A percentile compares a stretch with the other conserved stretches of the same genome.
phyloP scores from a whole-genome alignment of 2,888 invertebrate genomes.

The Caprella mutica region DNA sequence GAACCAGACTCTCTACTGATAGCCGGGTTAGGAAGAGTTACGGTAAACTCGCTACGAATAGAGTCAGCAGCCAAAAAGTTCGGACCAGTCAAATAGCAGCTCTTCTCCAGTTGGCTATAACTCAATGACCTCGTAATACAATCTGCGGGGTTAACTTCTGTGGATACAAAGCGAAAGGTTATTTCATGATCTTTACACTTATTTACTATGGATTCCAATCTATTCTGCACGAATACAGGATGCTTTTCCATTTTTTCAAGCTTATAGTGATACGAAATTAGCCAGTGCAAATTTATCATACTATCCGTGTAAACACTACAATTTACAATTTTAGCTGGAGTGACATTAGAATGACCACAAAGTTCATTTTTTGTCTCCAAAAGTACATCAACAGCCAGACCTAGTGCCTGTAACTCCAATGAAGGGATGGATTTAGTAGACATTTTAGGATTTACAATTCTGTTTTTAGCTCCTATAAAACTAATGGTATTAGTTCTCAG shows the following conservation, averaged over 20 bases:
- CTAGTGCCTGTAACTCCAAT: not conserved
- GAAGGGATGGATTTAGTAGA: not conserved
- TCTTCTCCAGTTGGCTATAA: not conserved
- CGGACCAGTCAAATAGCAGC: not conserved
- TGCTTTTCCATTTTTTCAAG: conserved; percentile 4
- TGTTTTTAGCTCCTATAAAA: conserved; percentile 1
- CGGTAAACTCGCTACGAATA: no score
- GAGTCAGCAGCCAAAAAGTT: no score
- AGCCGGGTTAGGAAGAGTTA: no score
- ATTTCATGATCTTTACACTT: not conserved
- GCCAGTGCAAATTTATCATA: not conserved
- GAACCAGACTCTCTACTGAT: no score
- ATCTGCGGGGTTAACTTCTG: not conserved
- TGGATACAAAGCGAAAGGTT: not conserved
- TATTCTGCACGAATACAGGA: conserved; percentile 1
- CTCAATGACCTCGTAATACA: not conserved
- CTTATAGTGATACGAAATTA: not conserved
- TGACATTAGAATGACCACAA: not conserved
- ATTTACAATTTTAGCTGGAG: not conserved
- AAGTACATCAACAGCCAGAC: not conserved
- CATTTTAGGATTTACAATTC: not conserved
- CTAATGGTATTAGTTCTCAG: not conserved
- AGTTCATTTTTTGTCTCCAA: not conserved
- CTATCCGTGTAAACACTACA: not conserved
- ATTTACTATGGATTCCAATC: not conserved